Evolutionary conservation across 2,113 vertebrate genomes (phyloP).

Genomic region (Melierax canorus): DNA sequence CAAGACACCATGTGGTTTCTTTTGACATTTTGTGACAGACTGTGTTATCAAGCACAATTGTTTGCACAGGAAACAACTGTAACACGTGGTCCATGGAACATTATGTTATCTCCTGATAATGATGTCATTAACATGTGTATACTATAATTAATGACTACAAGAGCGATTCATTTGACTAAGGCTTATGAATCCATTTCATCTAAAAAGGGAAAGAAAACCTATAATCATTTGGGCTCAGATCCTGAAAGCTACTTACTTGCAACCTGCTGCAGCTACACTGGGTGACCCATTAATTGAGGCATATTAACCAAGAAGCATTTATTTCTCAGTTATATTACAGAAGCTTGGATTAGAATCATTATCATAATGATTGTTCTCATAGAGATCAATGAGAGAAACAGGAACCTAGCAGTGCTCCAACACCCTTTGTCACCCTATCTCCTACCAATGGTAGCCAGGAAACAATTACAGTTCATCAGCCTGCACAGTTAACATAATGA

Average conservation of each 20-base stretch:
- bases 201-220: conserved; percentile 58
- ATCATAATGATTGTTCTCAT: conserved; percentile 59
- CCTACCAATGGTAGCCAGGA: background rate
- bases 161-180: conserved; percentile 44
- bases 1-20: conserved; percentile 47
- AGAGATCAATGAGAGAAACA: conserved; percentile 53
- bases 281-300: conserved; percentile 51
- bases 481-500: background rate
- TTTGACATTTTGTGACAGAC: conserved; percentile 58
- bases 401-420: conserved; percentile 50
- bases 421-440: conserved; percentile 15
- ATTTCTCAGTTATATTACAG: conserved; percentile 52
- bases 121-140: conserved; percentile 67
- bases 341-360: conserved; percentile 52
- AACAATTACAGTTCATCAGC: conserved; percentile 45
- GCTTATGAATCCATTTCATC: conserved; percentile 60
- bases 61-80: conserved; percentile 62
- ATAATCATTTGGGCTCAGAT: conserved; percentile 53
- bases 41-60: conserved; percentile 61
- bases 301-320: conserved; percentile 53
- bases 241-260: conserved; percentile 52
- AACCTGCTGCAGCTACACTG: conserved; percentile 40
- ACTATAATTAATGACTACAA: conserved; percentile 66
- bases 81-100: conserved; percentile 49
- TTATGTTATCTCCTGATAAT: conserved; percentile 63